Base-by-base conservation (phyloP, 2,797 vertebrate genomes). In the Helicolenus hilgendorfi region DNA sequence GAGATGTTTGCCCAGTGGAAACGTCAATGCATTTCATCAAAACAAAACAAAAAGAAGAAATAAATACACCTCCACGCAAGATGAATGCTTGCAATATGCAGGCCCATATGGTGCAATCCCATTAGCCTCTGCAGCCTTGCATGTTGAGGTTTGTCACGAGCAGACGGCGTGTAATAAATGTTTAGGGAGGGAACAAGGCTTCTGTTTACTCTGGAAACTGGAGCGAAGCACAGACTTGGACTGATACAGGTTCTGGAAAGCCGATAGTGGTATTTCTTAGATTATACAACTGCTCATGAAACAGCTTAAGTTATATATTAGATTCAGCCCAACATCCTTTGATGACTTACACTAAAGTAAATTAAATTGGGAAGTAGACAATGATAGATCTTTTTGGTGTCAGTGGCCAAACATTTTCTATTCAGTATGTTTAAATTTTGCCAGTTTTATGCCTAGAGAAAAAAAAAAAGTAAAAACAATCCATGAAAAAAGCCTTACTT, bases 51-150 rank as follows among this genome's bases (percentile, higher is more conserved):
- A 64, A 68, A 33, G 7, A 18, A 20, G 22, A 31, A 77, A 75
- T 62, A 84, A 65, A 79, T 59, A 70, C 59, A 77, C 80, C 58
- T 81, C 68, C 65, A 60, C 15, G 5, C 63, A 89, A 91, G 81
- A 94, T 91, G 64, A 87, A 94, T 92, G 83, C 1, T 3, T 59
- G 76, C 84, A 95, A 91, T 94, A 92, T 87, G 87, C 33, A 71
- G 45, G 77, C 85, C 89, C 92, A 93, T 93, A 87, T 94, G 93
- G 87, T 92, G 78, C 72, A 68, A 62, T 93, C 84, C 88, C 83
- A 94, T 93, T 93, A 94, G 91, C 92, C 86, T 85, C 83, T 77
- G 83, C 89, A 93, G 84, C 74, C 56, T 87, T 86, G 79, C 89
- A 87, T 91, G 86, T 92, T 91, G 82, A 81, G 84, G 81, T 90